Percentiles rank a stretch among this genome's conserved stretches.
Evolutionary conservation across 2,113 vertebrate genomes (phyloP).

Genomic region (Odobenus rosmarus): DNA sequence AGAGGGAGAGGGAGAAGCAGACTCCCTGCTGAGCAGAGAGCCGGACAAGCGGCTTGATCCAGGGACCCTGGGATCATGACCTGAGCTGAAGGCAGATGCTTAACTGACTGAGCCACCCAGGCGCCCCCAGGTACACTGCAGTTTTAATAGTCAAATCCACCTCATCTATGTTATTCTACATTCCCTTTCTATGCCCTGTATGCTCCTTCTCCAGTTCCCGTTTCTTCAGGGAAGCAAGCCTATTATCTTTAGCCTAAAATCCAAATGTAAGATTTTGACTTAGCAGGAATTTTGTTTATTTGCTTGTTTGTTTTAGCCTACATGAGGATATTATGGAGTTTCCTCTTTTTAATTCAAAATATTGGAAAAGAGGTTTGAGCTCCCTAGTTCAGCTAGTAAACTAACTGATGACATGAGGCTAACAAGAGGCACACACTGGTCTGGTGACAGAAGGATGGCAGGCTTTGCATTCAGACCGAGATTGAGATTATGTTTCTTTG

Average conservation of each 20-base stretch:
- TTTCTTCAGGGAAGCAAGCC: neutral
- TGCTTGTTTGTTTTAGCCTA: neutral
- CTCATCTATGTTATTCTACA: neutral
- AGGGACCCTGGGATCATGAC: neutral
- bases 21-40: neutral
- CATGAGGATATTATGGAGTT: neutral
- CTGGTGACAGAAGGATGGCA: neutral
- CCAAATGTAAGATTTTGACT: neutral
- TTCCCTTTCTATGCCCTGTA: neutral
- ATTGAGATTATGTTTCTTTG: neutral
- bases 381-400: neutral
- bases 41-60: neutral
- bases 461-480: neutral
- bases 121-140: neutral
- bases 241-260: conserved; percentile 19
- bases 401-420: neutral
- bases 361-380: neutral
- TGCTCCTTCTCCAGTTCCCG: neutral
- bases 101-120: neutral
- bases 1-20: neutral
- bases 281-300: neutral
- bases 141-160: neutral
- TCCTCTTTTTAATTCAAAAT: neutral
- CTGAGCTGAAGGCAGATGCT: neutral
- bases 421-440: neutral